Evolutionary conservation across 2,888 invertebrate species (phyloP), one percentile per base, ranked within the genome.

Genomic region (Teleogryllus oceanicus): DNA sequence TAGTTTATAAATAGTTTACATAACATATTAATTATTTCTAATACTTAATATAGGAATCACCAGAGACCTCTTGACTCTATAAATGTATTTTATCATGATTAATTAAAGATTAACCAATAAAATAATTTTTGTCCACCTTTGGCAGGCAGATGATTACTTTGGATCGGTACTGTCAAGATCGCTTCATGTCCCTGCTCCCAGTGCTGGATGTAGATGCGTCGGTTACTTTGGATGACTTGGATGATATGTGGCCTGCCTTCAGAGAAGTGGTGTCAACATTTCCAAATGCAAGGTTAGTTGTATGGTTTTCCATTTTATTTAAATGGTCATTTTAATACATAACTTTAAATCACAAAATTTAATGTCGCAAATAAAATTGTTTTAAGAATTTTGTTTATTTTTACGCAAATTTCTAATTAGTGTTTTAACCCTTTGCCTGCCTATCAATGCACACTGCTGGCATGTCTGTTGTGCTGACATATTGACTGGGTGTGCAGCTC

Each of bases 261-360:
- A 88, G 89, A 84, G 89, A 89, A 83, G 87, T 89, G 74, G 83
- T 90, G 49, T 87, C 90, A 4, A 89, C 88, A 81, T 90, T 90
- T 84, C 88, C 89, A 74, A 88, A 88, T 82, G 85, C 89, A 75
- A 86, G 86, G 88, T 88, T 85, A 84, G 62, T 62, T 62, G 16
- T 12, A 62, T 62, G 13, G 16, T 8, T 62, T 62, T 62, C 62
- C 13, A 62, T 62, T 13, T 18, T 5, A 62, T 18, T 11, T 8
- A 4, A 5, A 0, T 62, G 1, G 16, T 12, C 37, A 37, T 37
- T 37, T 37, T 37, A 37, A 37, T 21, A 37, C 8, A 37, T 1
- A 37, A 8, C 37, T 8, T 8, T 1, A 8, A 37, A 37, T 37
- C 37, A 5, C 8, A 18, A 62, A 12, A 62, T 18, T 62, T 62